Conservation (phyloP, 2,797 vertebrate genomes). For the Rhabdomys pumilio region DNA sequence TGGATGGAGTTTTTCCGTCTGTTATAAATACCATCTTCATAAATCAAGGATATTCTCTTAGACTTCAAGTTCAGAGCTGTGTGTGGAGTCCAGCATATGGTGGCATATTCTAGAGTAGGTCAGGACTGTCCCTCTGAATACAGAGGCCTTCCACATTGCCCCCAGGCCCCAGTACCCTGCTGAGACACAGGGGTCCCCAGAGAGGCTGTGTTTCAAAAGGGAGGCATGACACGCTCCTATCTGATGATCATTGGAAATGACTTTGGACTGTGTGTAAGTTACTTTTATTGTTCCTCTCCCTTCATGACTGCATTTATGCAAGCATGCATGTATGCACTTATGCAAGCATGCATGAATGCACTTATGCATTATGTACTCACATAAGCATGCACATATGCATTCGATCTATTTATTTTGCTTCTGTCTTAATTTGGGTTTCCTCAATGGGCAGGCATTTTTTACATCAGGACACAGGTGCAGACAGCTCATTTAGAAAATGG, state of each 20-base stretch:
- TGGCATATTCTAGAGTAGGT: not conserved
- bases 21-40: not conserved
- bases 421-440: not conserved
- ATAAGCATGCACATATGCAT: not conserved
- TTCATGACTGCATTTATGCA: too few species aligned
- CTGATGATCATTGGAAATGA: too few species aligned
- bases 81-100: not conserved
- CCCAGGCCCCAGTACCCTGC: accelerated
- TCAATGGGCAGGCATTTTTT: not conserved
- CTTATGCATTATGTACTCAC: too few species aligned
- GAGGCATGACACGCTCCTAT: not conserved
- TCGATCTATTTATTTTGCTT: not conserved
- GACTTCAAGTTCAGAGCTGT: not conserved
- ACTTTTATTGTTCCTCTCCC: too few species aligned
- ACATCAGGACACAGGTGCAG: not conserved
- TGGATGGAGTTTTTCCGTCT: not conserved
- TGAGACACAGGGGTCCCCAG: accelerated
- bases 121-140: accelerated
- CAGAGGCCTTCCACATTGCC: not conserved
- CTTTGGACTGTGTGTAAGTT: not conserved
- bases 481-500: not conserved
- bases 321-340: not conserved
- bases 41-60: not conserved
- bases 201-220: accelerated
- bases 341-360: not conserved